Evolutionary conservation across 2,113 vertebrate species (phyloP).

Genomic region (Theropithecus gelada): DNA sequence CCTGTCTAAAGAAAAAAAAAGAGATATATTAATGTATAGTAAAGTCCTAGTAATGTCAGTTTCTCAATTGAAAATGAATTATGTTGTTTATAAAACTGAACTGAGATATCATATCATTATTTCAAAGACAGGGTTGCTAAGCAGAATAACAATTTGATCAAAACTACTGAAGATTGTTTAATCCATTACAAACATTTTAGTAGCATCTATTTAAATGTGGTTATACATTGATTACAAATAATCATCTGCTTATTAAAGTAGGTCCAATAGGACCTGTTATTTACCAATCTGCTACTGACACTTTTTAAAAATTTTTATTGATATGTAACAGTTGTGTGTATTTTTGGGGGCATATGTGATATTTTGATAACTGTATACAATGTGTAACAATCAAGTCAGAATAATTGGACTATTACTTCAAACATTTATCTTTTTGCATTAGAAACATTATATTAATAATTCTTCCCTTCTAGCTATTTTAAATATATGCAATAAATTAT

Average conservation of each 20-base stretch:
- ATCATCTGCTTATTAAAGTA: conserved; percentile 3
- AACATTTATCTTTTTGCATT: neutral
- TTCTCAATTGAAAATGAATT: conserved; percentile 50
- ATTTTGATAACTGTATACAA: neutral
- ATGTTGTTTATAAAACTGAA: neutral
- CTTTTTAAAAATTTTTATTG: neutral
- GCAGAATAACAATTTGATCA: conserved; percentile 10
- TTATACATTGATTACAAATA: neutral
- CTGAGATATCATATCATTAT: conserved; percentile 2
- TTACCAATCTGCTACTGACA: neutral
- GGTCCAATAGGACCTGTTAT: neutral
- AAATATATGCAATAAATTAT: neutral
- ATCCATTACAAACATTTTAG: neutral
- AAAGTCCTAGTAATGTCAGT: conserved; percentile 3
- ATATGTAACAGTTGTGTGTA: neutral
- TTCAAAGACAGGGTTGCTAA: neutral
- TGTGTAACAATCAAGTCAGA: neutral
- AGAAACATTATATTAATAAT: neutral
- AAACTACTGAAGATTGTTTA: conserved; percentile 19
- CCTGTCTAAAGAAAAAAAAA: too few relatives aligned
- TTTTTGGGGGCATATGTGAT: neutral
- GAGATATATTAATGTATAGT: neutral
- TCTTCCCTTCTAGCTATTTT: neutral
- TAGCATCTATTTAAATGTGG: neutral
- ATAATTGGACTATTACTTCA: neutral